Evolutionary conservation across 2,888 invertebrate species (phyloP).

Genomic region (Tetheella fluctuosa): DNA sequence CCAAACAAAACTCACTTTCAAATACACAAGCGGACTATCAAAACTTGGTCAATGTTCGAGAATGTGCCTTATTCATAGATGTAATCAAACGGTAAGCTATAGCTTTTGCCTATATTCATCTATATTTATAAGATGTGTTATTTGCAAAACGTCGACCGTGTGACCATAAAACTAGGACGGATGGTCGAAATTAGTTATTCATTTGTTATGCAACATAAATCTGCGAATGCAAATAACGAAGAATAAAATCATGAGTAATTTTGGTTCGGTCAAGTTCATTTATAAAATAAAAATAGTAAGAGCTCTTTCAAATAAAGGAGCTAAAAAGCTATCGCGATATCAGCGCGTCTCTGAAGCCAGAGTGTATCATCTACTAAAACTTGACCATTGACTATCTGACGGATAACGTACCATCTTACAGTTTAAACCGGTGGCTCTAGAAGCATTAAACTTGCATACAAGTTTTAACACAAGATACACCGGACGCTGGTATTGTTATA

Average conservation of each 20-base stretch:
- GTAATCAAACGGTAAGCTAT: background rate
- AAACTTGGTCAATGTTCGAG: slow-evolving; percentile 55
- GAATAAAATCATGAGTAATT: background rate
- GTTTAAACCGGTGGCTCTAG: too few relatives aligned
- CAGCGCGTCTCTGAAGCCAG: too few relatives aligned
- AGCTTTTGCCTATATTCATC: background rate
- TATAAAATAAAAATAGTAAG: too few relatives aligned
- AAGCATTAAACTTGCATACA: too few relatives aligned
- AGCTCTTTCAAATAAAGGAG: background rate
- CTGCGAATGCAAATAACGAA: background rate
- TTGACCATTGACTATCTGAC: too few relatives aligned
- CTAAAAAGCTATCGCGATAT: too few relatives aligned
- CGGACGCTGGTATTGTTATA: too few relatives aligned
- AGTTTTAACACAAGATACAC: too few relatives aligned
- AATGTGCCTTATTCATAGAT: slow-evolving; percentile 25
- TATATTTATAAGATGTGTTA: background rate
- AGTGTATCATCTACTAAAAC: too few relatives aligned
- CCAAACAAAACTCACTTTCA: slow-evolving; percentile 64
- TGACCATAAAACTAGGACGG: slow-evolving; percentile 16
- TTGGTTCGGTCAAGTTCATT: background rate
- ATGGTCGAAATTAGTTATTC: slow-evolving; percentile 6
- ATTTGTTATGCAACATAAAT: background rate
- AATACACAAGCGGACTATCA: slow-evolving; percentile 40
- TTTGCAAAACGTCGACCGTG: slow-evolving; percentile 20
- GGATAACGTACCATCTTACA: too few relatives aligned